A percentile compares a stretch with the other conserved stretches of the same genome.
These are phyloP conservation scores for Luidia sarsii DNA, from an alignment of 53 echinoderm and acorn worm genomes.

Conservation along the genomic window DNA sequence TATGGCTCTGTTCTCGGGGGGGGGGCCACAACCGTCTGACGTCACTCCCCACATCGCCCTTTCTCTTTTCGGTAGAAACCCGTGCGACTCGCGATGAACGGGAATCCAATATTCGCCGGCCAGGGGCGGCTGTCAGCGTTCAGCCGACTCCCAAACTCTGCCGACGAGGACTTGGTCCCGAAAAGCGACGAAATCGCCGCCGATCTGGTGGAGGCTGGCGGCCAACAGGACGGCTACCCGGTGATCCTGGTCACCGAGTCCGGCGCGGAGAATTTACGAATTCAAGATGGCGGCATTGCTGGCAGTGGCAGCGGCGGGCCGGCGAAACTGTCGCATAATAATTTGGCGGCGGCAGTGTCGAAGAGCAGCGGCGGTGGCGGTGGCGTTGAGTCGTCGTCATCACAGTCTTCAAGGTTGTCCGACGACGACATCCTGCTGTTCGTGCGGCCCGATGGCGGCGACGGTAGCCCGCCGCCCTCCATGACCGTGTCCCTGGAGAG, in stretches of 20 bases:
- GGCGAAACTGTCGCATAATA: constrained; percentile 26
- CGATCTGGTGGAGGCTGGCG: constrained; percentile 29
- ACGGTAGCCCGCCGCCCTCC: constrained; percentile 50
- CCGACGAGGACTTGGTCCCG: background rate
- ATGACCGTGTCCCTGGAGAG: constrained; percentile 47
- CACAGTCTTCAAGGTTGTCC: too few species aligned
- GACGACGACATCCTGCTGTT: constrained; percentile 40
- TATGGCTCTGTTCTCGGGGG: background rate
- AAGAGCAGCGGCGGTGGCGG: constrained; percentile 4
- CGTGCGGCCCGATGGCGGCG: constrained; percentile 16
- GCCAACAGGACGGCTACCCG: constrained; percentile 25
- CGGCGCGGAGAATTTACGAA: constrained; percentile 31
- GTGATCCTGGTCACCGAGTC: constrained; percentile 8
- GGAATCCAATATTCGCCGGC: constrained; percentile 82
- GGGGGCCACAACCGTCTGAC: background rate
- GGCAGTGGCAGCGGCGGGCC: constrained; percentile 17
- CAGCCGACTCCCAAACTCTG: constrained; percentile 39
- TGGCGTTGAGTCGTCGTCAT: too few species aligned
- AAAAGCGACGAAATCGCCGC: constrained; percentile 26
- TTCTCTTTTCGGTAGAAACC: constrained; percentile 89
- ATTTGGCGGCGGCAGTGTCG: background rate
- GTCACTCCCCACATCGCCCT: constrained; percentile 54
- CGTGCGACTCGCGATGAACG: constrained; percentile 92
- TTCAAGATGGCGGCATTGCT: constrained; percentile 59
- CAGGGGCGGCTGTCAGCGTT: constrained; percentile 73